phyloP scores from a whole-genome alignment of 2,797 vertebrate genomes.

The Bovichtus variegatus region DNA sequence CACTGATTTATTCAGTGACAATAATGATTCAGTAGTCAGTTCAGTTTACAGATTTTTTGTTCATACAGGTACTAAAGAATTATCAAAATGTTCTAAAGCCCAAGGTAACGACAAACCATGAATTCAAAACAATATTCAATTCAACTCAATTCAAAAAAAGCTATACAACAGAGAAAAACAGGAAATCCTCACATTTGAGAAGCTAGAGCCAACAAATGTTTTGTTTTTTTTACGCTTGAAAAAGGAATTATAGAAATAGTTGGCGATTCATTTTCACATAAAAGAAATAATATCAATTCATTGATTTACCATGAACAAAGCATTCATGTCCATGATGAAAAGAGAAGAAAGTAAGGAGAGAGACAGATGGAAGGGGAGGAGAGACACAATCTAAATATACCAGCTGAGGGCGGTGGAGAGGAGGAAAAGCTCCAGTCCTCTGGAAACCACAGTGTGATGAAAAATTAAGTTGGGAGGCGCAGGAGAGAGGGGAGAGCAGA shows the following conservation, averaged over 20 bases:
- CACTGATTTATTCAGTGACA: not conserved
- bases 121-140: not conserved
- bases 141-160: no score
- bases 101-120: not conserved
- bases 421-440: constrained; percentile 32
- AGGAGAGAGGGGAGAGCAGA: constrained; percentile 18
- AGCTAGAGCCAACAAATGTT: not conserved
- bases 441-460: constrained; percentile 61
- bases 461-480: constrained; percentile 63
- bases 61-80: not conserved
- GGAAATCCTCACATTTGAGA: not conserved
- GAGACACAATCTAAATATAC: constrained; percentile 56
- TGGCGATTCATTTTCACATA: rapidly evolving
- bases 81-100: not conserved
- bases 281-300: not conserved
- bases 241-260: not conserved
- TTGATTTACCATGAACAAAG: not conserved
- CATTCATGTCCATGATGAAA: not conserved
- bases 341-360: not conserved
- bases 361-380: not conserved
- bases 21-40: not conserved
- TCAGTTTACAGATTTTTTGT: not conserved
- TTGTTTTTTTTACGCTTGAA: not conserved
- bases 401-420: constrained; percentile 59
- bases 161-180: not conserved